phyloP scores from a whole-genome alignment of 2,797 vertebrate genomes.

The Chaunax sp. region DNA sequence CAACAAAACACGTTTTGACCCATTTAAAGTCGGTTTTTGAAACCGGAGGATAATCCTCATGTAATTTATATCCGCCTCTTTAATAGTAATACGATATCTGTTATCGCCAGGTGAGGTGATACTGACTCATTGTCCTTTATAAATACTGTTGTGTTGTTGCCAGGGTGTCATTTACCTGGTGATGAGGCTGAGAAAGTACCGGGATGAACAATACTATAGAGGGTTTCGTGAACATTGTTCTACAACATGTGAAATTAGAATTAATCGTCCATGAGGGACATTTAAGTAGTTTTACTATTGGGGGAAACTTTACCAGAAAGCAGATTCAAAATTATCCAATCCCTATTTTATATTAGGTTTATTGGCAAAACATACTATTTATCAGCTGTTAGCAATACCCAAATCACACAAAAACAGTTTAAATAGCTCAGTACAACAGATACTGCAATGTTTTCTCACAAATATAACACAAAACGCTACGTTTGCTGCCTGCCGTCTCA shows the following conservation, averaged over 20 bases:
- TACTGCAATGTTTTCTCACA: too few relatives aligned
- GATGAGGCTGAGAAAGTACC: constrained; percentile 39
- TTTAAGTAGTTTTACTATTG: too few relatives aligned
- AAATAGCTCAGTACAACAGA: too few relatives aligned
- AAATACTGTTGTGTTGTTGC: constrained; percentile 1
- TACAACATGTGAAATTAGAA: not conserved
- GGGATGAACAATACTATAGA: not conserved
- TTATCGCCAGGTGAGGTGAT: constrained; percentile 42
- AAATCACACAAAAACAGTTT: too few relatives aligned
- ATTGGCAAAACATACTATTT: too few relatives aligned
- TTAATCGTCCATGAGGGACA: not conserved
- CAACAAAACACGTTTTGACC: not conserved
- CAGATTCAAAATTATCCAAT: too few relatives aligned
- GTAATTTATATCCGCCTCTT: not conserved
- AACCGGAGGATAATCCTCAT: not conserved
- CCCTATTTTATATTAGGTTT: too few relatives aligned
- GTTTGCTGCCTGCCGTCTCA: too few relatives aligned
- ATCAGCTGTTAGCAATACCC: too few relatives aligned
- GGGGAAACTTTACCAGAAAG: too few relatives aligned
- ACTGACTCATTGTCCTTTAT: constrained; percentile 39
- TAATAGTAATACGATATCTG: not conserved
- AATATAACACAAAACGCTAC: too few relatives aligned
- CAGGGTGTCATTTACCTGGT: not conserved
- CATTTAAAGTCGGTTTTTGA: not conserved
- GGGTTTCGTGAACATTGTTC: not conserved